phyloP scores from a whole-genome alignment of 2,113 vertebrate species.

The Barnardius zonarius region DNA sequence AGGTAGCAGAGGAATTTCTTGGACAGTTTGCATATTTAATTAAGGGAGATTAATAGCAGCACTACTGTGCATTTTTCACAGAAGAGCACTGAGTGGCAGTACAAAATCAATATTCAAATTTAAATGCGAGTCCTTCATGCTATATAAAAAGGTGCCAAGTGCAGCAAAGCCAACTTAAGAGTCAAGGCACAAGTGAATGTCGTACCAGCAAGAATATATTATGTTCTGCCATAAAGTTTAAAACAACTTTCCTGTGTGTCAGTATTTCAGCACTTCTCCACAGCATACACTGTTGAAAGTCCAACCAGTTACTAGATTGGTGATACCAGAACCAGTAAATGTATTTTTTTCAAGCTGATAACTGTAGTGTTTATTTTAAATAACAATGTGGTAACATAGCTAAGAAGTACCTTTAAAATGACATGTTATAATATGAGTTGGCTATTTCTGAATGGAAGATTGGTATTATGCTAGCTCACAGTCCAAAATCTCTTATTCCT shows the following conservation, averaged over 20 bases:
- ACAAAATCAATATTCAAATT: slow-evolving; percentile 57
- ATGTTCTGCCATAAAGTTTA: slow-evolving; percentile 5
- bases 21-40: slow-evolving; percentile 69
- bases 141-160: slow-evolving; percentile 39
- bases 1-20: slow-evolving; percentile 52
- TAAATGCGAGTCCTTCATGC: slow-evolving; percentile 20
- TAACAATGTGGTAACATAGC: not conserved
- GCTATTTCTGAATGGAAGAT: slow-evolving; percentile 44
- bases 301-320: not conserved
- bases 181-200: not conserved
- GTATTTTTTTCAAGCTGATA: slow-evolving; percentile 53
- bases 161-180: not conserved
- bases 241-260: not conserved
- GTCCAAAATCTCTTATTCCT: slow-evolving; percentile 40
- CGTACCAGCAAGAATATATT: not conserved
- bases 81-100: slow-evolving; percentile 37
- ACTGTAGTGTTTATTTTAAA: not conserved
- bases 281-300: not conserved
- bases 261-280: not conserved
- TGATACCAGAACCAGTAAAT: slow-evolving; percentile 24
- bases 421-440: slow-evolving; percentile 2
- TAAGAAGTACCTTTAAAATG: slow-evolving; percentile 57
- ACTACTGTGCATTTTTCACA: slow-evolving; percentile 20
- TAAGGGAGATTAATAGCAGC: slow-evolving; percentile 64
- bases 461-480: slow-evolving; percentile 19